phyloP scores from a whole-genome alignment of 2,113 vertebrate species.

The Clarias magur region DNA sequence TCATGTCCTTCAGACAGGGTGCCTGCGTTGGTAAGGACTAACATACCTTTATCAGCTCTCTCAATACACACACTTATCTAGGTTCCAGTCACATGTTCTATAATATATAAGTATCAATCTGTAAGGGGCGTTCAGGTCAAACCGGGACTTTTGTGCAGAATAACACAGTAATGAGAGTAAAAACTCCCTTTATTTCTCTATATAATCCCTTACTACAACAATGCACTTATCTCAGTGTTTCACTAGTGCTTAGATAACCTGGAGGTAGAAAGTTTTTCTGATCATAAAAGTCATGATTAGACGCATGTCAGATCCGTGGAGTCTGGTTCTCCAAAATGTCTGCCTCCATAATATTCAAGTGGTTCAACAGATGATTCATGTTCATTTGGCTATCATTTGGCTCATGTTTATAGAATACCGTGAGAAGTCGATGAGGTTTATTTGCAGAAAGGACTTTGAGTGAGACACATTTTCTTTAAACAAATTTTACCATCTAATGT shows the following conservation, averaged over 20 bases:
- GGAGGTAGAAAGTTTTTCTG: too few relatives aligned
- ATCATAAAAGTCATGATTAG: too few relatives aligned
- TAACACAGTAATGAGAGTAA: too few relatives aligned
- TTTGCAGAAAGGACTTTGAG: not conserved
- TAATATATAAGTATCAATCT: too few relatives aligned
- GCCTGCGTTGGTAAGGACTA: constrained; percentile 85
- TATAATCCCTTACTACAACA: too few relatives aligned
- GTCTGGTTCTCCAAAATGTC: not conserved
- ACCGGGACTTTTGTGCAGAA: too few relatives aligned
- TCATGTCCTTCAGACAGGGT: constrained; percentile 94
- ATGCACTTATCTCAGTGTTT: too few relatives aligned
- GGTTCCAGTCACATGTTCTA: too few relatives aligned
- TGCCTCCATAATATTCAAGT: not conserved
- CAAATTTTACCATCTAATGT: not conserved
- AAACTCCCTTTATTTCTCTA: too few relatives aligned
- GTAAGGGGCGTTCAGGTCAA: too few relatives aligned
- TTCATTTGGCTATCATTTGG: too few relatives aligned
- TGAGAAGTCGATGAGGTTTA: not conserved
- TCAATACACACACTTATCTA: not conserved
- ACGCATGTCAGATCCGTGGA: not conserved
- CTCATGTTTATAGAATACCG: not conserved
- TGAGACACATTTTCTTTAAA: not conserved
- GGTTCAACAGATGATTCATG: not conserved
- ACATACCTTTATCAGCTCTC: not conserved
- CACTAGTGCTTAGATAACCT: too few relatives aligned